These are phyloP conservation scores for Daboia siamensis DNA, from an alignment of 2,113 vertebrate genomes.

Conservation along the genomic window DNA sequence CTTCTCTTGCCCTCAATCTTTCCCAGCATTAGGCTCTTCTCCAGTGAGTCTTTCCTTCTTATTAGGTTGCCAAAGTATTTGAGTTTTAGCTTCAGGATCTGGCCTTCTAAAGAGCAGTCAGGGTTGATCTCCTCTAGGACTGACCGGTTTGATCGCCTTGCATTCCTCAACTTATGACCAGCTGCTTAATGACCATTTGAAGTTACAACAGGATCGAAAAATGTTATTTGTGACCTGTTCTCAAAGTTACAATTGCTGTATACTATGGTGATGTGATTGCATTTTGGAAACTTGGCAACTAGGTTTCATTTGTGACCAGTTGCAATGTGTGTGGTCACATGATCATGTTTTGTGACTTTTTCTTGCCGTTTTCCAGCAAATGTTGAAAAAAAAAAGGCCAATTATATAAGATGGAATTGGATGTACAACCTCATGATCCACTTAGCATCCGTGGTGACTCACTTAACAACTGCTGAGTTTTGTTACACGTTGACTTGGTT, in stretches of 20 bases:
- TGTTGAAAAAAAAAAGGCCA: not conserved
- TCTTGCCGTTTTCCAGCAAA: not conserved
- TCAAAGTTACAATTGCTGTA: not conserved
- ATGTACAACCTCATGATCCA: not conserved
- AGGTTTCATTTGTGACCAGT: not conserved
- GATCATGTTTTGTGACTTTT: not conserved
- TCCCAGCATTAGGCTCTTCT: too few species aligned
- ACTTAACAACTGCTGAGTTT: not conserved
- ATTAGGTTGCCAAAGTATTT: too few species aligned
- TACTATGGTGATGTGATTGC: not conserved
- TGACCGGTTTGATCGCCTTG: too few species aligned
- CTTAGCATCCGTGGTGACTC: not conserved
- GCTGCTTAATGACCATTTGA: not conserved
- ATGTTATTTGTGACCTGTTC: not conserved
- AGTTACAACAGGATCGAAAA: not conserved
- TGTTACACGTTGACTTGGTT: not conserved
- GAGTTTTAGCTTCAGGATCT: too few species aligned
- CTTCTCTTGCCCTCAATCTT: too few species aligned
- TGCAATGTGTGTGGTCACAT: not conserved
- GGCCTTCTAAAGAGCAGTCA: too few species aligned
- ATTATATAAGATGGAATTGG: not conserved
- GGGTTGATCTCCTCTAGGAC: too few species aligned
- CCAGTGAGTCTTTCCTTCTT: too few species aligned
- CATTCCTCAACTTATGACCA: not conserved
- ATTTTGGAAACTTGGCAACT: not conserved